Conservation (phyloP, 1,140 invertebrate species). For the Achroia grisella region DNA sequence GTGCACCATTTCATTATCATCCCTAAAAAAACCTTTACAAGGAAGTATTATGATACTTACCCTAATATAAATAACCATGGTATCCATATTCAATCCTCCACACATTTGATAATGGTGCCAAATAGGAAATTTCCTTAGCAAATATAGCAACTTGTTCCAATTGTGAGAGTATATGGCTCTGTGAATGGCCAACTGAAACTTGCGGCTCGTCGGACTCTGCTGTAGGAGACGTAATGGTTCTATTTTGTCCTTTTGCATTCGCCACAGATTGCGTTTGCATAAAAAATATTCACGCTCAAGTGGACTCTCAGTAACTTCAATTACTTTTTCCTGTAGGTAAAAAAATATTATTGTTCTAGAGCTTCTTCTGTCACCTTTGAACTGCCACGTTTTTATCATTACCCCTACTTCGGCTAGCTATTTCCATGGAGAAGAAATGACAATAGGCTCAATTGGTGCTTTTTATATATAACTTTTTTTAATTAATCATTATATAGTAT, state of each 20-base stretch:
- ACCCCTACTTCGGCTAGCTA: no score
- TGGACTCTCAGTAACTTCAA: constrained; percentile 26
- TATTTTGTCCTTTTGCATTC: constrained; percentile 21
- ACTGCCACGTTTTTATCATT: no score
- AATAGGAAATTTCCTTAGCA: constrained; percentile 43
- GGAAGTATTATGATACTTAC: no score
- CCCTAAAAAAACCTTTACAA: no score
- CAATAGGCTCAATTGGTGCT: no score
- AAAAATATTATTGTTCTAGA: constrained; percentile 1
- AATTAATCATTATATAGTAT: no score
- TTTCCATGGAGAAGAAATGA: no score
- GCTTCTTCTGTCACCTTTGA: no score
- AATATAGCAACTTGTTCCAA: constrained; percentile 45
- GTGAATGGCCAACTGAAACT: constrained; percentile 27
- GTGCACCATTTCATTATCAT: no score
- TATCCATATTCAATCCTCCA: constrained; percentile 11
- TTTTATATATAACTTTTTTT: no score
- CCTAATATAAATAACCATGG: constrained; percentile 32
- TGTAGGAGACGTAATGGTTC: neutral
- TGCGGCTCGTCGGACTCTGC: constrained; percentile 7
- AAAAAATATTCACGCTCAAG: constrained; percentile 11
- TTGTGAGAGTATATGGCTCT: constrained; percentile 51
- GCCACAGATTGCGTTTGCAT: constrained; percentile 29
- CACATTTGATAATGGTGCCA: constrained; percentile 27
- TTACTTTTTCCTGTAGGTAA: constrained; percentile 32